These are phyloP conservation scores for Sebastes nivosus DNA, from an alignment of 2,797 vertebrate species.

Conservation along the genomic window DNA sequence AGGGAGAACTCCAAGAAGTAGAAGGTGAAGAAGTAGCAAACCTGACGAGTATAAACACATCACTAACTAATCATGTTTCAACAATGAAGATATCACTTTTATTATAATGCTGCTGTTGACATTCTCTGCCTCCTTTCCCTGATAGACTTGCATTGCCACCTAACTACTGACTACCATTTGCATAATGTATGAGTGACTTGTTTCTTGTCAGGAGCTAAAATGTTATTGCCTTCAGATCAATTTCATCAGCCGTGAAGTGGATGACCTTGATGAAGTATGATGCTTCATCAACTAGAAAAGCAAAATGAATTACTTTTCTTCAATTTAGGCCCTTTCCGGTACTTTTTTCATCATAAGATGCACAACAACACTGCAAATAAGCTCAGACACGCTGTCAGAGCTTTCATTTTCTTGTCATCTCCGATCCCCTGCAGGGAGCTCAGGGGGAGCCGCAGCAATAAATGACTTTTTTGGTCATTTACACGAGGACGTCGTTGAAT, in stretches of 20 bases:
- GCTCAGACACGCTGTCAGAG: constrained; percentile 65
- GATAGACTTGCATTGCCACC: constrained; percentile 4
- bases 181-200: constrained; percentile 46
- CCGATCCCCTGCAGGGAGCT: constrained; percentile 68
- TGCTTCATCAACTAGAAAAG: constrained; percentile 66
- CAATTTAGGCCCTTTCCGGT: constrained; percentile 59
- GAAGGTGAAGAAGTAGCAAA: neutral
- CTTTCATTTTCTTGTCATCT: constrained; percentile 79
- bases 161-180: constrained; percentile 22
- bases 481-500: constrained; percentile 39
- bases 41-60: neutral
- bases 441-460: constrained; percentile 62
- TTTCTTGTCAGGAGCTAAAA: constrained; percentile 53
- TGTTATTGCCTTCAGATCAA: constrained; percentile 48
- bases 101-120: constrained; percentile 5
- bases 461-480: constrained; percentile 72
- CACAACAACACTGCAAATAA: constrained; percentile 69
- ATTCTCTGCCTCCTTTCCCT: neutral
- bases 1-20: neutral
- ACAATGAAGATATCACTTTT: constrained; percentile 9
- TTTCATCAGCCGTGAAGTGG: constrained; percentile 51
- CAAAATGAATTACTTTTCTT: constrained; percentile 72
- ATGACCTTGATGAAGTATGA: constrained; percentile 73
- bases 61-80: neutral
- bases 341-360: constrained; percentile 59